Evolutionary conservation across 1,140 invertebrate genomes (phyloP), one percentile per base, ranked within the genome.

Genomic region (Hypsibius dujardini): DNA sequence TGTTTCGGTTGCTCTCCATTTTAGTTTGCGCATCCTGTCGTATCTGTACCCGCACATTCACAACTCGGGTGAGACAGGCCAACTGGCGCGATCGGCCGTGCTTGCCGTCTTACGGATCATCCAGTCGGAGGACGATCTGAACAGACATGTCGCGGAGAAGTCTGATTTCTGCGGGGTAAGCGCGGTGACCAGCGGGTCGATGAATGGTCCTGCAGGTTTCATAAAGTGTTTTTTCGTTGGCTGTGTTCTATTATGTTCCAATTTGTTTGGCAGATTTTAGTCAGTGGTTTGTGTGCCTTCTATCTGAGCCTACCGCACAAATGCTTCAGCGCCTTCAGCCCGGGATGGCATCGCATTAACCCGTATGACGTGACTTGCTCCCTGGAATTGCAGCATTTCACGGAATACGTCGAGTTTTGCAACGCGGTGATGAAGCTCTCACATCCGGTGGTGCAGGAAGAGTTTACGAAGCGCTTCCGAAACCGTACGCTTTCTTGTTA

Each of bases 21-120:
- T 7, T 42, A 67, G 62, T 12, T 67, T 67, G 62, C 12, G 42
- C 3, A 15, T 67, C 12, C 42, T 67, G 7, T 67, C 62, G 12
- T 67, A 67, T 42, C 62, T 67, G 62, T 67, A 15, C 45, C 62
- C 62, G 62, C 62, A 67, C 62, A 45, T 67, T 42, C 62, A 67
- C 62, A 67, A 67, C 42, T 42, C 62, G 7, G 12, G 12, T 7
- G 62, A 67, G 42, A 67, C 62, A 12, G 62, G 62, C 3, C 62
- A 45, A 7, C 42, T 67, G 12, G 62, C 62, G 3, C 62, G 62
- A 15, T 15, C 12, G 3, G 62, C 62, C 0, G 62, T 67, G 3
- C 62, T 67, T 12, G 62, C 62, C 45, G 12, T 67, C 12, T 42
- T 67, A 15, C 62, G 12, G 7, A 67, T 67, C 42, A 12, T 67